phyloP scores from a whole-genome alignment of 2,113 vertebrate genomes.

The Synodontis membranacea region DNA sequence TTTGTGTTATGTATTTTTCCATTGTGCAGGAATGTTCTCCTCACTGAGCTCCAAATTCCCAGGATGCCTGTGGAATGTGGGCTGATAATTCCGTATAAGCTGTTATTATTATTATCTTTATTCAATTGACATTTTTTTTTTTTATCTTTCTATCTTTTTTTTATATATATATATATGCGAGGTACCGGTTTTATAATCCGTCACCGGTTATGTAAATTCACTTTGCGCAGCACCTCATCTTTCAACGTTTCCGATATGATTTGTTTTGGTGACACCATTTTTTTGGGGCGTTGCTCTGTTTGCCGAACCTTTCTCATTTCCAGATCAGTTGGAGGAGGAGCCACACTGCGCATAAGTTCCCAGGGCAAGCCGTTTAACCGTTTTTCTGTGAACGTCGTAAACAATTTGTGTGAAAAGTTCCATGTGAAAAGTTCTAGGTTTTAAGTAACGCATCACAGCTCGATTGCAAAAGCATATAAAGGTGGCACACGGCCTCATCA shows the following conservation, averaged over 20 bases:
- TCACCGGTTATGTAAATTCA: not conserved
- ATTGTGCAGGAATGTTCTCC: constrained; percentile 35
- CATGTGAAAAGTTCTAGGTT: not conserved
- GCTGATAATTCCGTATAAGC: constrained; percentile 20
- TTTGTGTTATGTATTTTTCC: constrained; percentile 33
- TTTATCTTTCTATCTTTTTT: not conserved
- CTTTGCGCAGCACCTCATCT: not conserved
- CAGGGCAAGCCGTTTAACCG: not conserved
- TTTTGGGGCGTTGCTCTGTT: not conserved
- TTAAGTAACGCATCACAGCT: not conserved
- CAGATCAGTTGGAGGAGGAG: not conserved
- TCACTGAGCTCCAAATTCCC: constrained; percentile 27
- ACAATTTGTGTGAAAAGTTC: not conserved
- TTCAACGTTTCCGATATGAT: not conserved
- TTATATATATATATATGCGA: no score
- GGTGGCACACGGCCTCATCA: not conserved
- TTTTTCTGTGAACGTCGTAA: not conserved
- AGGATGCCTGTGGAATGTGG: constrained; percentile 12
- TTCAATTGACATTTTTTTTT: not conserved
- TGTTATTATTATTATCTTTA: not conserved
- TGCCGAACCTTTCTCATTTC: not conserved
- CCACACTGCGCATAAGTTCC: not conserved
- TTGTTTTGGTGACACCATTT: not conserved
- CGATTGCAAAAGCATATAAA: not conserved
- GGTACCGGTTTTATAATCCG: not conserved